Evolutionary conservation across 2,888 invertebrate genomes (phyloP), one percentile per base, ranked within the genome.

Genomic region (Cryptophagus acutangulus): DNA sequence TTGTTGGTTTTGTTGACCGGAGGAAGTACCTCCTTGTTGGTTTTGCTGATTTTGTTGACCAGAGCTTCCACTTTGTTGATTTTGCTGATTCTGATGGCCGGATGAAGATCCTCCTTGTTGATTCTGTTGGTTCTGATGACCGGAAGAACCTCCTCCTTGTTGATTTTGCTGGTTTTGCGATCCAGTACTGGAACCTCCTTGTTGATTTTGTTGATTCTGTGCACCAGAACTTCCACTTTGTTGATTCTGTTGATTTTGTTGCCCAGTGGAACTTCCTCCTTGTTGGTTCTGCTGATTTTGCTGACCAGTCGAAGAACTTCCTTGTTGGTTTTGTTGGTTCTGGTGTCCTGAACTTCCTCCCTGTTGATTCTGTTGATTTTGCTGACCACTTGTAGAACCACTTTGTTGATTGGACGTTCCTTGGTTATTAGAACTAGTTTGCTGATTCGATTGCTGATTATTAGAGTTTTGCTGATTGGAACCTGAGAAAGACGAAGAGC

Each of bases 1-100:
- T 36, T 41, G 51, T 31, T 49, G 48, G 33, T 46, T 45, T 3
- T 47, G 41, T 17, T 39, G 15, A 8, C 29, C 17, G 13, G 12
- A 9, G 13, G 31, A 2, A 12, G 25, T 39, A 34, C 28, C 9
- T 3, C 41, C 41, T 40, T 51, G 51, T 36, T 49, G 48, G 28
- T 46, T 45, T 5, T 47, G 44, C 24, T 6, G 24, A 12, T 29
- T 29, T 8, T 29, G 20, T 25, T 13, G 24, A 14, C 26, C 25
- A 12, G 20, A 14, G 9, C 10, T 10, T 6, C 17, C 24, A 17
- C 43, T 40, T 41, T 44, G 44, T 16, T 41, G 45, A 35, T 38
- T 41, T 18, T 36, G 39, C 3, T 40, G 46, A 45, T 45, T 36
- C 13, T 17, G 35, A 17, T 43, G 38, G 38, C 25, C 39, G 41